phyloP scores from a whole-genome alignment of 1,140 invertebrate genomes.

The Brachionus rubens region DNA sequence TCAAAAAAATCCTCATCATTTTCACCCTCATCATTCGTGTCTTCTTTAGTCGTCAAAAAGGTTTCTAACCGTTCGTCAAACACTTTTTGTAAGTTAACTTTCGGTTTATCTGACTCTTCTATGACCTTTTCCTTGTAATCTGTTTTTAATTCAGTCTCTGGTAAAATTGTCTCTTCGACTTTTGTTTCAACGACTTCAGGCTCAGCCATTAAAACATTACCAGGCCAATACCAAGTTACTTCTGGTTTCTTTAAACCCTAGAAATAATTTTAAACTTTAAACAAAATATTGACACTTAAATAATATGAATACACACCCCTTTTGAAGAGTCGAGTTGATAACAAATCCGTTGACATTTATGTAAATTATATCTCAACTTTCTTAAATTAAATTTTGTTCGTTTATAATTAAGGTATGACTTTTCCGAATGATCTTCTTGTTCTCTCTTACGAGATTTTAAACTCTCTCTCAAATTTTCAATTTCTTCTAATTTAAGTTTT shows the following conservation, averaged over 20 bases:
- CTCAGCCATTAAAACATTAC: neutral
- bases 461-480: slow-evolving; percentile 22
- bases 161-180: neutral
- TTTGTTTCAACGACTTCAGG: neutral
- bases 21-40: neutral
- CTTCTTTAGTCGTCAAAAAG: neutral
- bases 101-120: neutral
- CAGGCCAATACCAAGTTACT: slow-evolving; percentile 34
- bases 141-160: neutral
- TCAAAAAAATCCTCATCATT: neutral
- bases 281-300: neutral
- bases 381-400: slow-evolving; percentile 25
- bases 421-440: neutral
- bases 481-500: slow-evolving; percentile 13
- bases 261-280: neutral
- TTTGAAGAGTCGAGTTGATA: slow-evolving; percentile 12
- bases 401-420: slow-evolving; percentile 5
- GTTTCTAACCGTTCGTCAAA: slow-evolving; percentile 9
- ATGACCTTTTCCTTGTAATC: neutral
- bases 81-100: neutral
- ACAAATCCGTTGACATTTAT: slow-evolving; percentile 37
- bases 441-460: neutral
- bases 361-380: slow-evolving; percentile 21
- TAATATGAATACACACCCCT: neutral
- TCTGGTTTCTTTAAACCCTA: slow-evolving; percentile 13